Conservation (phyloP, 2,888 invertebrate species). For the Tryphoninae sp. region DNA sequence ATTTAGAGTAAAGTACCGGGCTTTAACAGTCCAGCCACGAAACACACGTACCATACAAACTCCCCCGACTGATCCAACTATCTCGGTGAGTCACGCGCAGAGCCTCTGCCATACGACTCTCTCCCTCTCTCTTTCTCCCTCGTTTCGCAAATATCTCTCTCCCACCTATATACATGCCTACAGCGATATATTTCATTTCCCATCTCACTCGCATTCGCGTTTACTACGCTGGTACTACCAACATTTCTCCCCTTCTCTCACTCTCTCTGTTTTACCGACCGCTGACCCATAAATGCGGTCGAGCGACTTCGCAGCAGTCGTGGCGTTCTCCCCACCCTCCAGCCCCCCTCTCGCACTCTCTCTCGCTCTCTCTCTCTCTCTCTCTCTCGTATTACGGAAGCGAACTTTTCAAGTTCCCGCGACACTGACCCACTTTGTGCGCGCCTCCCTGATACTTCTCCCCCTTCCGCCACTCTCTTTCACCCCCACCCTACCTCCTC, state of each 20-base stretch:
- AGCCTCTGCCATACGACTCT: constrained; percentile 44
- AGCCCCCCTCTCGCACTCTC: constrained; percentile 62
- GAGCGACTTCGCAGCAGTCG: constrained; percentile 69
- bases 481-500: constrained; percentile 39
- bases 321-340: constrained; percentile 58
- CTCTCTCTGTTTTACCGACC: constrained; percentile 75
- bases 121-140: constrained; percentile 51
- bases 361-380: constrained; percentile 61
- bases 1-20: constrained; percentile 54
- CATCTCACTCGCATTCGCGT: constrained; percentile 47
- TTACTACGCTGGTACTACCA: constrained; percentile 22
- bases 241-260: constrained; percentile 64
- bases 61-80: constrained; percentile 57
- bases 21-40: constrained; percentile 63
- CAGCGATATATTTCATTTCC: constrained; percentile 48
- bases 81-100: constrained; percentile 64
- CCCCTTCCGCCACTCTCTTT: constrained; percentile 49
- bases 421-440: constrained; percentile 81
- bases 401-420: constrained; percentile 81
- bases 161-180: constrained; percentile 26
- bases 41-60: constrained; percentile 63
- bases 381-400: constrained; percentile 79
- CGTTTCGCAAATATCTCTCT: constrained; percentile 19
- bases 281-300: constrained; percentile 75
- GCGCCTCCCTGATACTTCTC: constrained; percentile 69